These are phyloP conservation scores for Sarotherodon lohbergeri DNA, from an alignment of 2,113 vertebrate genomes.

Conservation along the genomic window DNA sequence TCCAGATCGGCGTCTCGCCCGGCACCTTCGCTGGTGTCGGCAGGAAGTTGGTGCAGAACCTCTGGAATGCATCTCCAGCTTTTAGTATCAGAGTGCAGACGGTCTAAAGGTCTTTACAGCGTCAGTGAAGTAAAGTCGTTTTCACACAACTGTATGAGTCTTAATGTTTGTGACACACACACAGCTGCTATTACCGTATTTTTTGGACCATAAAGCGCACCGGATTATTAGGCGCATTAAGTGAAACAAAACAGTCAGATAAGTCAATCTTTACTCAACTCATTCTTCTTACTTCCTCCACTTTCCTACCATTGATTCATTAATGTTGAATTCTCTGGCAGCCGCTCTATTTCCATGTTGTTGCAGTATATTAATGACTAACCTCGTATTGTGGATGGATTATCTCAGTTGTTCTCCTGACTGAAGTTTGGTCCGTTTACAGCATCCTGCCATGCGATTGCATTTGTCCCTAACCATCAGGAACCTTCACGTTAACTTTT, in stretches of 20 bases:
- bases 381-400: not conserved
- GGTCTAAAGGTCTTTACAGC: not conserved
- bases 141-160: not conserved
- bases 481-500: fast-evolving
- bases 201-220: not conserved
- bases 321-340: fast-evolving
- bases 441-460: fast-evolving
- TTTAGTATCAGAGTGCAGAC: not conserved
- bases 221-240: fast-evolving
- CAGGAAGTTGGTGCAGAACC: not conserved
- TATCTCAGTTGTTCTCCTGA: not conserved
- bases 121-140: not conserved
- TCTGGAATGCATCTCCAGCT: not conserved
- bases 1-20: not conserved
- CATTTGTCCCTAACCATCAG: fast-evolving
- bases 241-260: not conserved
- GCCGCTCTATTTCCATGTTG: fast-evolving
- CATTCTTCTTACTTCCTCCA: not conserved
- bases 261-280: not conserved
- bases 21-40: not conserved
- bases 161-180: not conserved
- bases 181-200: not conserved
- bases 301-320: not conserved
- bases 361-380: fast-evolving
- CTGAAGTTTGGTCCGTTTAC: not conserved